Evolutionary conservation across 1,140 invertebrate genomes (phyloP).

Genomic region (Lordiphosa clarofinis): DNA sequence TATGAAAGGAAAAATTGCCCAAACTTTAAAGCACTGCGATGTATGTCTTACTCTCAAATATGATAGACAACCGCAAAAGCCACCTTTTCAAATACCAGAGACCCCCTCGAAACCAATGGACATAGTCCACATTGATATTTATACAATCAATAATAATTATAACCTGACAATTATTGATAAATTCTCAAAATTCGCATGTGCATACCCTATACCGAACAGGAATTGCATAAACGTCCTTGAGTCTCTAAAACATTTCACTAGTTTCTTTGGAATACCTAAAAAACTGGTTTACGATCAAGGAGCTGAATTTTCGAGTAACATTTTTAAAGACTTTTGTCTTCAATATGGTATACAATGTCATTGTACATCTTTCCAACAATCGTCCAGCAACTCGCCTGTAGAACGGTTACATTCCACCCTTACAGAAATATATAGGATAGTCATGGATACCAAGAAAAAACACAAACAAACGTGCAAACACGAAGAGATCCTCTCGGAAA

Average conservation of each 20-base stretch:
- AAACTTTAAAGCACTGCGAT: neutral
- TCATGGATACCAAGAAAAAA: neutral
- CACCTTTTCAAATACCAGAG: neutral
- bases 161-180: slow-evolving; percentile 8
- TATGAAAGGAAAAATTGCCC: neutral
- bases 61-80: too few relatives aligned
- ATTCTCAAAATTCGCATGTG: slow-evolving; percentile 15
- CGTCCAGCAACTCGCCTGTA: neutral
- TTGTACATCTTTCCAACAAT: slow-evolving; percentile 1
- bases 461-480: neutral
- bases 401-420: slow-evolving; percentile 2
- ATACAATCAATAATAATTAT: slow-evolving; percentile 6
- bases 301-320: neutral
- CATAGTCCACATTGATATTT: slow-evolving; percentile 17
- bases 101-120: slow-evolving; percentile 9
- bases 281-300: neutral
- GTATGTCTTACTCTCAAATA: slow-evolving; percentile 3
- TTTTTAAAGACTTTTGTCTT: slow-evolving; percentile 1
- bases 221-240: neutral
- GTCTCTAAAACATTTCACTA: too few relatives aligned
- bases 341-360: slow-evolving; percentile 1
- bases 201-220: slow-evolving; percentile 12
- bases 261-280: neutral
- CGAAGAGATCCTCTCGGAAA: too few relatives aligned
- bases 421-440: slow-evolving; percentile 1